phyloP scores from a whole-genome alignment of 2,888 invertebrate species.

The Drosophila quinaria region DNA sequence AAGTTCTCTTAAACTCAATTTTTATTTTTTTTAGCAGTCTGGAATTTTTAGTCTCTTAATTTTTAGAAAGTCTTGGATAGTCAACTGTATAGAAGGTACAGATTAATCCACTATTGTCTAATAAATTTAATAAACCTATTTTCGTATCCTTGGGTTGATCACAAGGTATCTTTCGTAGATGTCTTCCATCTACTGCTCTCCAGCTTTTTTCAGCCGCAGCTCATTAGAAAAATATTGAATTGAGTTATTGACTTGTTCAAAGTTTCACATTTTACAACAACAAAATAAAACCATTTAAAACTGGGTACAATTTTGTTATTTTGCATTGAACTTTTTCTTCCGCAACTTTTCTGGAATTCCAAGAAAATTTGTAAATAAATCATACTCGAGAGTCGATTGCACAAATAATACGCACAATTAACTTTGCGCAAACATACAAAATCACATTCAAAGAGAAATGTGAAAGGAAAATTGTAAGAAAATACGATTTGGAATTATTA shows the following conservation, averaged over 20 bases:
- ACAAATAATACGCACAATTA: slow-evolving; percentile 46
- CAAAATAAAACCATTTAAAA: too few relatives aligned
- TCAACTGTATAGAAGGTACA: too few relatives aligned
- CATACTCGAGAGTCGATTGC: slow-evolving; percentile 4
- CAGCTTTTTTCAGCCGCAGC: background rate
- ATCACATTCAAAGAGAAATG: slow-evolving; percentile 4
- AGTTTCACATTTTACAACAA: background rate
- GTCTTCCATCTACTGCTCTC: background rate
- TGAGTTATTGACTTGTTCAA: background rate
- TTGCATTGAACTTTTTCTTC: background rate
- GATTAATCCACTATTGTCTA: too few relatives aligned
- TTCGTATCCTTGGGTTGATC: background rate
- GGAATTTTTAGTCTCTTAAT: too few relatives aligned
- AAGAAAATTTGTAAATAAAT: slow-evolving; percentile 8
- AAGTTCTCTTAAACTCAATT: too few relatives aligned
- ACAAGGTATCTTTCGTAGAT: background rate
- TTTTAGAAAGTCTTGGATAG: too few relatives aligned
- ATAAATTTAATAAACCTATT: too few relatives aligned
- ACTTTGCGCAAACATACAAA: slow-evolving; percentile 27
- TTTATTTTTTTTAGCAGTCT: too few relatives aligned
- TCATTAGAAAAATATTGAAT: slow-evolving; percentile 10
- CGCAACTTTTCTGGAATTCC: slow-evolving; percentile 17
- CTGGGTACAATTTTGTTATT: background rate
- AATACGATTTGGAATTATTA: slow-evolving; percentile 39
- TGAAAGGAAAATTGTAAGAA: background rate